Percentiles rank a stretch among this genome's conserved stretches.
Evolutionary conservation across 2,797 vertebrate genomes (phyloP).

Genomic region (Eulemur rubriventer): DNA sequence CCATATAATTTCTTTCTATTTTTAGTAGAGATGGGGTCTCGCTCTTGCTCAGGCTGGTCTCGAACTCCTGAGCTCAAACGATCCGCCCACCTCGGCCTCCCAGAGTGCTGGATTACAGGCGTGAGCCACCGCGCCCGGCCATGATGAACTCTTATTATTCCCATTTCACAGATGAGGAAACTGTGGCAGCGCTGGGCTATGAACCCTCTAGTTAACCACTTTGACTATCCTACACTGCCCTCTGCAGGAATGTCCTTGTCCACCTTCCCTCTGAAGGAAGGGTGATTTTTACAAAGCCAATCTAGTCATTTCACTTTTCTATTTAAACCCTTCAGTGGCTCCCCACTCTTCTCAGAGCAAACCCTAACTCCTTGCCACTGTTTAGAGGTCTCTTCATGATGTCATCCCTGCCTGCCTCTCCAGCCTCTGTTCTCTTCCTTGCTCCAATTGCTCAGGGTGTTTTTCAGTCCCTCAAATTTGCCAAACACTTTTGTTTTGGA

Average conservation of each 20-base stretch:
- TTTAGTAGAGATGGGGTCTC: too few species aligned
- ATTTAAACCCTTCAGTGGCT: background rate
- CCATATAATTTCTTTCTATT: too few species aligned
- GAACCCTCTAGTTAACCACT: background rate
- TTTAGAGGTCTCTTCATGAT: background rate
- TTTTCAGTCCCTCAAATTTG: background rate
- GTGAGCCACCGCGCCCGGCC: too few species aligned
- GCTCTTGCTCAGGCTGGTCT: too few species aligned
- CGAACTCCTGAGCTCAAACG: too few species aligned
- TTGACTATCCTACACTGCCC: background rate
- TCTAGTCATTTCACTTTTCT: background rate
- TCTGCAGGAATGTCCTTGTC: background rate
- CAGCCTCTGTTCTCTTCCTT: background rate
- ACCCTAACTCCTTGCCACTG: background rate
- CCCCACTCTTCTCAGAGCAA: background rate
- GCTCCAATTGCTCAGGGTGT: background rate
- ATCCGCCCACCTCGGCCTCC: too few species aligned
- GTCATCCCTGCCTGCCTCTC: background rate
- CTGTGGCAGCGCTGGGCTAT: background rate
- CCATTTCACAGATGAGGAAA: conserved; percentile 37
- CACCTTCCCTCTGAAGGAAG: background rate
- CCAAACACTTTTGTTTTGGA: background rate
- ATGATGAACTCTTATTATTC: background rate
- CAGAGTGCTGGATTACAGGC: too few species aligned
- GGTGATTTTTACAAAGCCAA: background rate